Evolutionary conservation across 2,888 invertebrate genomes (phyloP).

Genomic region (Ophioninae sp.): DNA sequence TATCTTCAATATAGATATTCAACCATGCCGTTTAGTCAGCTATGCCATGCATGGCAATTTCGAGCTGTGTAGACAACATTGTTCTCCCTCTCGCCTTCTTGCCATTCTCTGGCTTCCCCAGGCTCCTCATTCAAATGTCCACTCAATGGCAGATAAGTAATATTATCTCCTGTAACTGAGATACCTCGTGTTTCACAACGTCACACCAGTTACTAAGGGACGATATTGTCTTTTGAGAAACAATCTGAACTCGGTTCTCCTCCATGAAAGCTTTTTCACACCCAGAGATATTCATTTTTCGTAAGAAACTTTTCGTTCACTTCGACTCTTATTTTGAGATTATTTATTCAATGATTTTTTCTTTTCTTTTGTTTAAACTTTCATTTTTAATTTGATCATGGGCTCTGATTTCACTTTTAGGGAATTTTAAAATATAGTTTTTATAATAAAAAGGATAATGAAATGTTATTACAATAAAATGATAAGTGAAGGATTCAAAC

Average conservation of each 20-base stretch:
- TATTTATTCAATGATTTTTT: not conserved
- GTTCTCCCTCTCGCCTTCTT: slow-evolving; percentile 10
- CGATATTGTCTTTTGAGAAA: not conserved
- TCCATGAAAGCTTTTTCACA: not conserved
- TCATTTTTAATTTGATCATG: no score
- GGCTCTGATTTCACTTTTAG: no score
- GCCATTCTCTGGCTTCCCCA: not conserved
- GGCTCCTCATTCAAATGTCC: slow-evolving; percentile 19
- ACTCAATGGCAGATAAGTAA: slow-evolving; percentile 22
- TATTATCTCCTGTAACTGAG: slow-evolving; percentile 9
- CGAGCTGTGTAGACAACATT: not conserved
- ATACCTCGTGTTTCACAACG: not conserved
- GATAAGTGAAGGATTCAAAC: no score
- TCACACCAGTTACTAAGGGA: not conserved
- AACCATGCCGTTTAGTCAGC: slow-evolving; percentile 19
- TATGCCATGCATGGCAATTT: slow-evolving; percentile 2
- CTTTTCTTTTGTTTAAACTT: no score
- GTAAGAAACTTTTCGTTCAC: not conserved
- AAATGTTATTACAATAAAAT: no score
- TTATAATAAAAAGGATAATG: no score
- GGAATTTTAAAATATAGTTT: no score
- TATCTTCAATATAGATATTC: slow-evolving; percentile 12
- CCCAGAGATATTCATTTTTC: not conserved
- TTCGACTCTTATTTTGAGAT: not conserved
- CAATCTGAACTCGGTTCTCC: not conserved